phyloP scores from a whole-genome alignment of 2,113 vertebrate genomes.

The Echinops telfairi region DNA sequence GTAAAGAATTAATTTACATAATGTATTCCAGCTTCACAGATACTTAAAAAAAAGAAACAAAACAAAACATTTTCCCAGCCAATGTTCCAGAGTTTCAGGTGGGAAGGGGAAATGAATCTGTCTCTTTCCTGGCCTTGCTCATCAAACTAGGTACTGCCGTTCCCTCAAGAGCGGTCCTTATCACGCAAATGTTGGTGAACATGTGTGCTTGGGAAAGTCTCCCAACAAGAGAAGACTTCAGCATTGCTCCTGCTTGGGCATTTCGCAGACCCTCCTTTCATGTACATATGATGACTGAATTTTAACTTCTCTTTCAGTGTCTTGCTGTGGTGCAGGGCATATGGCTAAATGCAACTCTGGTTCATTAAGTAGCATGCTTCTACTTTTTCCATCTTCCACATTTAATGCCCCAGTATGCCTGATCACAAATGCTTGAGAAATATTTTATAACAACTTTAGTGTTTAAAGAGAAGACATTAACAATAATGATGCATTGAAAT shows the following conservation, averaged over 20 bases:
- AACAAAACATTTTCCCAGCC: too few relatives aligned
- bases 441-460: not conserved
- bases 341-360: not conserved
- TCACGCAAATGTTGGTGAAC: not conserved
- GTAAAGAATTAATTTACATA: conserved; percentile 62
- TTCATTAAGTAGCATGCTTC: not conserved
- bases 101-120: conserved; percentile 5
- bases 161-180: not conserved
- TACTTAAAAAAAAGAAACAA: conserved; percentile 35
- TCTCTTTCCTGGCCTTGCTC: not conserved
- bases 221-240: not conserved
- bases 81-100: not conserved
- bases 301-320: not conserved
- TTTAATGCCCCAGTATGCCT: not conserved
- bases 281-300: not conserved
- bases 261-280: conserved; percentile 1
- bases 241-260: not conserved
- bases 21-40: conserved; percentile 46
- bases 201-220: not conserved
- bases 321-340: not conserved
- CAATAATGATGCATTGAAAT: not conserved
- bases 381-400: not conserved
- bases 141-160: not conserved
- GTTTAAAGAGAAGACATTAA: not conserved
- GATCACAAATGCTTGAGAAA: not conserved